Conservation (phyloP, 2,113 vertebrate genomes). For the cat (Felis catus) region DNA sequence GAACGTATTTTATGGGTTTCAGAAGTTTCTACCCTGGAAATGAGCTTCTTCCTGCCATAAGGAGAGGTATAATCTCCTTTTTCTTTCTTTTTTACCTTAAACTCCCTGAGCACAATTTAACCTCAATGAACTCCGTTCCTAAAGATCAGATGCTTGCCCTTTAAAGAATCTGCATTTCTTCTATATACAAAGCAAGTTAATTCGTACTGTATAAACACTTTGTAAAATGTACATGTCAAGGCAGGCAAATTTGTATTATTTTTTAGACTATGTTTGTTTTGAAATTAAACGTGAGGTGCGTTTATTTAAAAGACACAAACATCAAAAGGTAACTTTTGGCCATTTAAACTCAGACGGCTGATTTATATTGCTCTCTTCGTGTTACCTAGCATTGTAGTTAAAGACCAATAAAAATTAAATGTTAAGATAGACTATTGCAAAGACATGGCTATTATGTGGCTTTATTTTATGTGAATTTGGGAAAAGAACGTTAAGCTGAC, state of each 20-base stretch:
- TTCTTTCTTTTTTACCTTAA: conserved; percentile 73
- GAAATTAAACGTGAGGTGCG: conserved; percentile 41
- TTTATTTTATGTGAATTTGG: conserved; percentile 33
- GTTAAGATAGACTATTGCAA: neutral
- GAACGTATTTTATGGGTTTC: conserved; percentile 76
- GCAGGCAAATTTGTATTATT: neutral
- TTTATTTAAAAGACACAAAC: conserved; percentile 61
- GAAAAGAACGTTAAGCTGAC: conserved; percentile 50
- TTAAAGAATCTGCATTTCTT: conserved; percentile 63
- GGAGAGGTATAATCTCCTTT: conserved; percentile 65
- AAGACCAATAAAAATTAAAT: conserved; percentile 38
- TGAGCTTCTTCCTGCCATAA: conserved; percentile 73
- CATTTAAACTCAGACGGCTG: neutral
- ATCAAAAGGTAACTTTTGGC: neutral
- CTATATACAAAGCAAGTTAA: conserved; percentile 49
- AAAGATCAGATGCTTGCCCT: conserved; percentile 58
- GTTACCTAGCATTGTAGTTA: neutral
- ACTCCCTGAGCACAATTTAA: conserved; percentile 74
- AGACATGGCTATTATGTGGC: neutral
- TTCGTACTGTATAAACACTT: conserved; percentile 48
- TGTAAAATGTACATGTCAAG: conserved; percentile 1
- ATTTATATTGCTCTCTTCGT: neutral
- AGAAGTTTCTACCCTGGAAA: conserved; percentile 74
- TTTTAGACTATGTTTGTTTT: conserved; percentile 16
- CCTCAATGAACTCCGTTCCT: conserved; percentile 65